Evolutionary conservation across 2,888 invertebrate species (phyloP).

Genomic region (Anoplius nigerrimus): DNA sequence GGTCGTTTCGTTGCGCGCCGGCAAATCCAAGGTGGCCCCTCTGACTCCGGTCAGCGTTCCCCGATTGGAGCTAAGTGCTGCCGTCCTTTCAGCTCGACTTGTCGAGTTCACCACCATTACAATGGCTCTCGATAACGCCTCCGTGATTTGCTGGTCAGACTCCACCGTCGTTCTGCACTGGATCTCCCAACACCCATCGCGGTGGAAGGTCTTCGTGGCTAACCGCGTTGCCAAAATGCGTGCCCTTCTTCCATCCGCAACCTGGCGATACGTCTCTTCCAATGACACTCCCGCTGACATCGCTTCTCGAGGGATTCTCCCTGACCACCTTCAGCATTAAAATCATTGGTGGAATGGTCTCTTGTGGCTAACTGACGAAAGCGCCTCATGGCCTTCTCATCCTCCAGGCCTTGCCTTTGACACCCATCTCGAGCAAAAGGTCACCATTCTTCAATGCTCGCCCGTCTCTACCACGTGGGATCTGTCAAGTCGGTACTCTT

Average conservation of each 20-base stretch:
- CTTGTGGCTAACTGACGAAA: background rate
- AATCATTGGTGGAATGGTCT: background rate
- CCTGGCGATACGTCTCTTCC: background rate
- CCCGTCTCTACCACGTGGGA: no score
- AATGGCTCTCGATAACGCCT: background rate
- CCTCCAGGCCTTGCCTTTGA: background rate
- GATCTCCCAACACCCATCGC: background rate
- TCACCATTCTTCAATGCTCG: no score
- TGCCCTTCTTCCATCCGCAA: background rate
- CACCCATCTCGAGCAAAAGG: background rate
- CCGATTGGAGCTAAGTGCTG: background rate
- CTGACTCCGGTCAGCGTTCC: background rate
- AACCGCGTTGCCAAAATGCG: background rate
- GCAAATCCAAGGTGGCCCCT: no score
- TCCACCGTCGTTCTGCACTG: background rate
- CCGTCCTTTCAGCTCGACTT: background rate
- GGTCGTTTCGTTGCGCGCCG: background rate
- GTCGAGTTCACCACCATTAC: background rate
- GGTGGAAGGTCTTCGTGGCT: background rate
- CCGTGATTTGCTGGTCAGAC: background rate
- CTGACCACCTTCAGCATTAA: background rate
- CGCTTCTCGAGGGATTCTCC: background rate
- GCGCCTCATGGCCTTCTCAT: background rate
- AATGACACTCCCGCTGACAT: background rate
- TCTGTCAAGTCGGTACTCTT: no score